Evolutionary conservation across 2,888 invertebrate genomes (phyloP).

Genomic region (Platerodrilus igneus): DNA sequence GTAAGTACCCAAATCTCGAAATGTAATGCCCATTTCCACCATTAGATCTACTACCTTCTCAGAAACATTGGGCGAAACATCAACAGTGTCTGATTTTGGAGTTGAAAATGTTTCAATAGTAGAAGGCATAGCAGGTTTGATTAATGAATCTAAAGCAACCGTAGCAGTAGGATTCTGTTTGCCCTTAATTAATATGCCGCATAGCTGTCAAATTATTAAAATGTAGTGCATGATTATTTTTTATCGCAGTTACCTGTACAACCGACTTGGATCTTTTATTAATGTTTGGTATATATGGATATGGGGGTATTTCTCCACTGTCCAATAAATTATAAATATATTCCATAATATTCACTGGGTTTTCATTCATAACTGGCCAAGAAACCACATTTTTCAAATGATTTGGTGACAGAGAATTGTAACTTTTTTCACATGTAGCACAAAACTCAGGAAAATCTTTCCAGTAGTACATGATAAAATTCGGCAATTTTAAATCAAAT

Average conservation of each 20-base stretch:
- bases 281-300: constrained; percentile 69
- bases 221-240: background rate
- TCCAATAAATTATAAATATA: constrained; percentile 65
- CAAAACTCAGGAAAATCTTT: constrained; percentile 73
- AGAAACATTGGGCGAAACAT: constrained; percentile 32
- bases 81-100: constrained; percentile 28
- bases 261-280: constrained; percentile 70
- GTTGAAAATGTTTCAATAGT: constrained; percentile 34
- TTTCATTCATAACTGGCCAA: constrained; percentile 58
- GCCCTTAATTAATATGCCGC: constrained; percentile 32
- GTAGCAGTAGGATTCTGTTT: constrained; percentile 18
- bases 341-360: constrained; percentile 67
- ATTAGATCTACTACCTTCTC: constrained; percentile 54
- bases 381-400: constrained; percentile 56
- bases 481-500: constrained; percentile 65
- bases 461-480: constrained; percentile 77
- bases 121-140: constrained; percentile 24
- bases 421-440: constrained; percentile 37
- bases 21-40: constrained; percentile 55
- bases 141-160: constrained; percentile 31
- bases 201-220: constrained; percentile 26
- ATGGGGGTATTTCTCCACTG: constrained; percentile 53
- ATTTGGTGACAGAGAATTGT: constrained; percentile 48
- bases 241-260: constrained; percentile 72
- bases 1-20: constrained; percentile 65